These are phyloP conservation scores for Netelia fuscicornis DNA, from an alignment of 2,888 invertebrate genomes.

Conservation along the genomic window DNA sequence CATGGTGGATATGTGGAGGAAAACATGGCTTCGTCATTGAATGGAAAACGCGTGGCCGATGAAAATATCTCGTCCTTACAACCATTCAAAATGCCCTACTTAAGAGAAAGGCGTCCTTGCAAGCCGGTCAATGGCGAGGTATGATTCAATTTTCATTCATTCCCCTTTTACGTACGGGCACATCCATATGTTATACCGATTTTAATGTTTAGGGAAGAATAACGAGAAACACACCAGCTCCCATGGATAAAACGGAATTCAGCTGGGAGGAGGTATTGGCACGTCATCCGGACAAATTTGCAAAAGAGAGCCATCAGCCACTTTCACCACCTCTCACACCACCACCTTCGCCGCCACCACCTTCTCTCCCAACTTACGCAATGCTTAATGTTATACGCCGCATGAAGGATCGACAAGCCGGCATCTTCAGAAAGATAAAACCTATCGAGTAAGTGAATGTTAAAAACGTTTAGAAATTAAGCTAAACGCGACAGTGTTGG, in stretches of 20 bases:
- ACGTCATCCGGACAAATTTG: constrained; percentile 84
- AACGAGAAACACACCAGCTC: constrained; percentile 80
- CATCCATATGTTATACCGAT: neutral
- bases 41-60: constrained; percentile 79
- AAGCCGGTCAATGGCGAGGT: constrained; percentile 83
- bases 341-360: constrained; percentile 79
- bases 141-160: constrained; percentile 41
- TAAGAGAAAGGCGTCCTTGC: constrained; percentile 82
- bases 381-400: constrained; percentile 89
- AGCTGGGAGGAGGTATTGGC: constrained; percentile 85
- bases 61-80: constrained; percentile 78
- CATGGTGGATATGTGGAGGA: constrained; percentile 77
- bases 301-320: constrained; percentile 80
- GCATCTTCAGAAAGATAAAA: constrained; percentile 76
- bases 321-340: constrained; percentile 76
- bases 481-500: too few relatives aligned
- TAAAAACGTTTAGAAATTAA: neutral
- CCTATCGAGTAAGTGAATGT: constrained; percentile 78
- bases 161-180: neutral
- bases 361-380: constrained; percentile 88
- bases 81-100: constrained; percentile 78
- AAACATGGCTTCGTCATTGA: constrained; percentile 71
- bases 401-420: constrained; percentile 86
- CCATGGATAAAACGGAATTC: constrained; percentile 79
- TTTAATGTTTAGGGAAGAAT: constrained; percentile 77